Conservation (phyloP, 2,113 vertebrate species). For the Myiopsitta monachus region DNA sequence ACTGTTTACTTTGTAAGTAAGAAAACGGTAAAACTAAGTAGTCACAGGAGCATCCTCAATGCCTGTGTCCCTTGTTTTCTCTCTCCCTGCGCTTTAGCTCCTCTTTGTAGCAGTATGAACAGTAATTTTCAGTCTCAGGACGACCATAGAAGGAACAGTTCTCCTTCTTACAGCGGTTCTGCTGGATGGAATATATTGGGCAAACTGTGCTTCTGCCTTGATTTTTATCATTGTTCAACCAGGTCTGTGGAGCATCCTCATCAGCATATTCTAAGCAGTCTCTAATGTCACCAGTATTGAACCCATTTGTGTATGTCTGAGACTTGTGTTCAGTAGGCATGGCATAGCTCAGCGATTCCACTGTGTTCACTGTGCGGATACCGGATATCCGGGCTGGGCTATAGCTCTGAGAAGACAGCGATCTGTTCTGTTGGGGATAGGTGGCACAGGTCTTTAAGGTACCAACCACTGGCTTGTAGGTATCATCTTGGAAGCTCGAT, state of each 20-base stretch:
- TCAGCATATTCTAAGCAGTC: slow-evolving; percentile 93
- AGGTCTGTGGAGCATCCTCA: slow-evolving; percentile 81
- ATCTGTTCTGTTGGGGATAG: slow-evolving; percentile 96
- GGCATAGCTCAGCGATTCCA: slow-evolving; percentile 83
- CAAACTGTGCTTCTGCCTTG: slow-evolving; percentile 83
- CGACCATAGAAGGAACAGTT: slow-evolving; percentile 98
- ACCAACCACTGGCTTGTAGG: slow-evolving; percentile 86
- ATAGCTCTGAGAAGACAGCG: slow-evolving; percentile 94
- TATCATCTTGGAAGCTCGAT: slow-evolving; percentile 86
- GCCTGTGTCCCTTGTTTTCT: slow-evolving; percentile 80
- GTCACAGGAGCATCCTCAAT: slow-evolving; percentile 71
- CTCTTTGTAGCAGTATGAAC: slow-evolving; percentile 97
- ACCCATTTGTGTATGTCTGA: slow-evolving; percentile 93
- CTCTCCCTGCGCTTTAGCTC: slow-evolving; percentile 91
- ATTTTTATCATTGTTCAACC: slow-evolving; percentile 87
- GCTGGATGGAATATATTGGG: slow-evolving; percentile 87
- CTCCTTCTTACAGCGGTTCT: slow-evolving; percentile 93
- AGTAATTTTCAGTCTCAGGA: slow-evolving; percentile 94
- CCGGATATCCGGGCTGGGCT: slow-evolving; percentile 88
- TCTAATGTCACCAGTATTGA: slow-evolving; percentile 81
- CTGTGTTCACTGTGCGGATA: slow-evolving; percentile 85
- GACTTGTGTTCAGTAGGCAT: slow-evolving; percentile 91
- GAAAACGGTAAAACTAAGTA: slow-evolving; percentile 69
- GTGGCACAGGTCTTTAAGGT: slow-evolving; percentile 94
- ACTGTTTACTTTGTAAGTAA: slow-evolving; percentile 68